These are phyloP conservation scores for Aldrovandia affinis DNA, from an alignment of 2,797 vertebrate species.

Conservation along the genomic window DNA sequence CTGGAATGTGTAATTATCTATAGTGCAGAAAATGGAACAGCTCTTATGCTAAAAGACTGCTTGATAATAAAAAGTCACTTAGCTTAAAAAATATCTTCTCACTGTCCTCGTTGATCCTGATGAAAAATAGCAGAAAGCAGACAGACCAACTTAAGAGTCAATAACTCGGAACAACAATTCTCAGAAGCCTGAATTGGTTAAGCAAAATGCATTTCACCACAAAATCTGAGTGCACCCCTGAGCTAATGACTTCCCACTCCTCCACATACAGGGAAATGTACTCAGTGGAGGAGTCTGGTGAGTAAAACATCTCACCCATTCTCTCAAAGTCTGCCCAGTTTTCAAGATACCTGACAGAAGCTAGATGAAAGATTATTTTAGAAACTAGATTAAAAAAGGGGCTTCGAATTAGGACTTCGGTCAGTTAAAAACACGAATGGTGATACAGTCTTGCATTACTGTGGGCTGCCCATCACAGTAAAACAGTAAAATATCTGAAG, in stretches of 20 bases:
- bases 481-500: neutral
- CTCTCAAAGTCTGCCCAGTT: neutral
- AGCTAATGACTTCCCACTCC: neutral
- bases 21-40: neutral
- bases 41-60: neutral
- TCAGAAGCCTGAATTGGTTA: neutral
- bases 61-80: slow-evolving; percentile 41
- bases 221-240: neutral
- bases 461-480: neutral
- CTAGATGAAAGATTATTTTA: neutral
- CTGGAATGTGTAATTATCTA: slow-evolving; percentile 65
- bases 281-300: neutral
- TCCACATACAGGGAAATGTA: neutral
- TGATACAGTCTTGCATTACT: neutral
- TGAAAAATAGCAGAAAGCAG: slow-evolving; percentile 44
- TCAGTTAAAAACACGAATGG: neutral
- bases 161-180: neutral
- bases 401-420: neutral
- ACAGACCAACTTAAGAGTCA: neutral
- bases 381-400: neutral
- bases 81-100: slow-evolving; percentile 4
- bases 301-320: slow-evolving; percentile 1
- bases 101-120: slow-evolving; percentile 30
- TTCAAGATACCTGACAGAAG: neutral
- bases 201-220: slow-evolving; percentile 1